Base-by-base conservation (phyloP, 1,140 invertebrate genomes). In the Drosophila arizonae region DNA sequence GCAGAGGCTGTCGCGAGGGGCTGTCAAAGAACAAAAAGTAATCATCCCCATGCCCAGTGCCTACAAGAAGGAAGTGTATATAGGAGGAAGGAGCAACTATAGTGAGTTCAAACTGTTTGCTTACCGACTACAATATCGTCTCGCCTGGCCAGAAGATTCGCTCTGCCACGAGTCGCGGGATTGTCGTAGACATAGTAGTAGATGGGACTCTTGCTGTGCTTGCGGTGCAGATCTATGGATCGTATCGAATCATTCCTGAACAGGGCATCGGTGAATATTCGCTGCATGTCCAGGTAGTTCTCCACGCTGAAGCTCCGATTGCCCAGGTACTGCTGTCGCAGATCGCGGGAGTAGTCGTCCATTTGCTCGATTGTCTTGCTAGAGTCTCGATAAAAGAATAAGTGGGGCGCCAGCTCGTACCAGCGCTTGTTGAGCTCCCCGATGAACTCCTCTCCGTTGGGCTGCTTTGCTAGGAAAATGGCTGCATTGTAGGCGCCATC, bases 401-500 rank as follows among this genome's bases (percentile, higher is more conserved):
- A 72, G 5, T 72, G 15, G 0, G 77, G 77, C 1, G 69, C 77
- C 30, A 76, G 24, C 5, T 77, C 64, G 26, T 50, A 41, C 77
- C 77, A 79, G 10, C 65, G 41, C 24, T 54, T 55, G 24, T 77
- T 72, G 0, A 73, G 9, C 9, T 61, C 41, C 0, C 54, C 69
- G 11, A 79, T 70, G 8, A 48, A 3, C 26, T 72, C 69, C 3
- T 33, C 15, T 1, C 61, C 69, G 54, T 73, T 70, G 4, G 33
- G 1, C 24, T 67, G 17, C 26, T 39, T 56, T 11, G 15, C 15
- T 24, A 75, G 11, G 1, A 79, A 54, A 2, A 64, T 90, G 60
- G 92, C 92, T 17, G 90, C 92, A 26, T 93, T 93, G 70, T 92
- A 94, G 11, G 94, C 79, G 58, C 93, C 93, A 80, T 94, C 93